Evolutionary conservation across 2,797 vertebrate species (phyloP).

Genomic region (Sebastes iracundus): DNA sequence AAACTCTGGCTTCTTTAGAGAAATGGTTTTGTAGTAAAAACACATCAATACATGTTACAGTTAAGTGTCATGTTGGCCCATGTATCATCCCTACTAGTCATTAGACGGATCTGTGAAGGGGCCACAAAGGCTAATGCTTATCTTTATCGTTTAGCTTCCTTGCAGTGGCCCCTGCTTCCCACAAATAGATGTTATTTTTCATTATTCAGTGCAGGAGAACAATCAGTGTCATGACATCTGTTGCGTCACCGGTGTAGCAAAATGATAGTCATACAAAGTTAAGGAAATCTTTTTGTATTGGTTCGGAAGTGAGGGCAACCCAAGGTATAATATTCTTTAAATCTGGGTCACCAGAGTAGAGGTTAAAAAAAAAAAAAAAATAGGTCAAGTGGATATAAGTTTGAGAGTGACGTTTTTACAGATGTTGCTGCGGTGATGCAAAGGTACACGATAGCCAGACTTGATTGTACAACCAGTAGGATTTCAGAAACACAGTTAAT

Average conservation of each 20-base stretch:
- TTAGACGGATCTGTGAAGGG: neutral
- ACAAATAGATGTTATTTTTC: neutral
- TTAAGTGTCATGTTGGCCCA: neutral
- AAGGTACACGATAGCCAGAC: neutral
- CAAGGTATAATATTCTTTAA: neutral
- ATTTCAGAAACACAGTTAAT: neutral
- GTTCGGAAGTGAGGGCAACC: neutral
- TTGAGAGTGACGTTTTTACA: neutral
- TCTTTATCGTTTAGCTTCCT: neutral
- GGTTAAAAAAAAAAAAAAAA: neutral
- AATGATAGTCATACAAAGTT: neutral
- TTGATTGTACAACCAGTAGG: neutral
- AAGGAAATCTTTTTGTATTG: neutral
- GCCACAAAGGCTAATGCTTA: neutral
- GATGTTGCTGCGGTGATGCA: neutral
- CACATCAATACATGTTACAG: neutral
- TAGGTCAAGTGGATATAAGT: neutral
- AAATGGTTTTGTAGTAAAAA: neutral
- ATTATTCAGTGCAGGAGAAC: neutral
- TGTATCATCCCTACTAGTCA: neutral
- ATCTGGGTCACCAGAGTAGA: constrained; percentile 8
- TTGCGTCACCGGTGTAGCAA: neutral
- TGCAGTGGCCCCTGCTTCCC: neutral
- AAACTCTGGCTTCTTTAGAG: neutral
- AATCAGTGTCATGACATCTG: neutral